These are phyloP conservation scores for Archivesica marissinica DNA, from an alignment of 1,140 invertebrate species.

Conservation along the genomic window DNA sequence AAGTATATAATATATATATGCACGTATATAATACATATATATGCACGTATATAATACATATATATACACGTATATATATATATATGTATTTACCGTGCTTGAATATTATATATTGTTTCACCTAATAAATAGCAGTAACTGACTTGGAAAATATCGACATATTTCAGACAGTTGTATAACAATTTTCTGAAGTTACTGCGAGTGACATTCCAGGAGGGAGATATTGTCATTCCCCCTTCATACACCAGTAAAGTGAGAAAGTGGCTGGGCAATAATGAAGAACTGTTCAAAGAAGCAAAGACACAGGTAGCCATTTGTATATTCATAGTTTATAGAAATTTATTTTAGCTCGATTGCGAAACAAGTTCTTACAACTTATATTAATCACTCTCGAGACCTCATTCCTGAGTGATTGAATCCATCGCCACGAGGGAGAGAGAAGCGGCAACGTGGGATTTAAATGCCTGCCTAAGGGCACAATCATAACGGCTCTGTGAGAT, in stretches of 20 bases:
- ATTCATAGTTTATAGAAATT: too few species aligned
- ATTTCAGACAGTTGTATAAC: slow-evolving; percentile 70
- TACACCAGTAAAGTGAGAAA: slow-evolving; percentile 77
- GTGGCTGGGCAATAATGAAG: slow-evolving; percentile 77
- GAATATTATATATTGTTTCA: not conserved
- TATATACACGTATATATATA: not conserved
- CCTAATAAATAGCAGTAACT: not conserved
- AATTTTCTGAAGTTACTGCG: slow-evolving; percentile 70
- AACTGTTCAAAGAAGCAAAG: slow-evolving; percentile 73
- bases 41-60: not conserved
- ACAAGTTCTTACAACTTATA: too few species aligned
- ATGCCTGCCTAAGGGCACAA: too few species aligned
- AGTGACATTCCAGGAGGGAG: slow-evolving; percentile 66
- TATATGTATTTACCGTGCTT: not conserved
- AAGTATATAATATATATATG: not conserved
- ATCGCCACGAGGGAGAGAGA: too few species aligned
- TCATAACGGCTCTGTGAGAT: too few species aligned
- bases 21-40: not conserved
- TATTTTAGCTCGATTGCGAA: too few species aligned
- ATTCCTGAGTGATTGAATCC: too few species aligned
- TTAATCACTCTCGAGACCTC: too few species aligned
- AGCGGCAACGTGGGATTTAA: too few species aligned
- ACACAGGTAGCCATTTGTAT: slow-evolving; percentile 70
- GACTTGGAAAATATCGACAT: not conserved
- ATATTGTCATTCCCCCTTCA: slow-evolving; percentile 67